Evolutionary conservation across 2,113 vertebrate species (phyloP).

Genomic region (Clarias batrachus): DNA sequence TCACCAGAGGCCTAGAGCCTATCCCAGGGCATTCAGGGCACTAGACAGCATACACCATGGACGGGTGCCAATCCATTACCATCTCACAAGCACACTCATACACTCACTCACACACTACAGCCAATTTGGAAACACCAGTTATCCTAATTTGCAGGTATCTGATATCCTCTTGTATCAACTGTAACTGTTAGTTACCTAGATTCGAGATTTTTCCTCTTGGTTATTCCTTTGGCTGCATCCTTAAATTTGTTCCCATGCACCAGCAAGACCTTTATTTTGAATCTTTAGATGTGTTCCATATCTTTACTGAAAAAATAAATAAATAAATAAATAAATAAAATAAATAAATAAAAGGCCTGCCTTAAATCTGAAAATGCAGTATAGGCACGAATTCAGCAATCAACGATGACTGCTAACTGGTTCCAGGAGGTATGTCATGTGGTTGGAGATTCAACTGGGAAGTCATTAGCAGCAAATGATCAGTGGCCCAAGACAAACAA

Average conservation of each 20-base stretch:
- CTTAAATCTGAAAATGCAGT: not conserved
- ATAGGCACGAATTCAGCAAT: not conserved
- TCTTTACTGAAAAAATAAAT: not conserved
- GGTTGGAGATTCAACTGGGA: constrained; percentile 5
- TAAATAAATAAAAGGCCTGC: not conserved
- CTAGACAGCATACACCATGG: no score
- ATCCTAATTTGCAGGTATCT: not conserved
- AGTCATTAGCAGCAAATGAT: constrained; percentile 3
- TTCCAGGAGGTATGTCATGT: no score
- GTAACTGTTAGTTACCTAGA: not conserved
- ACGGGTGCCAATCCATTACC: no score
- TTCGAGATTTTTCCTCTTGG: not conserved
- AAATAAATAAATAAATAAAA: not conserved
- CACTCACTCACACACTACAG: no score
- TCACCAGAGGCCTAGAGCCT: no score
- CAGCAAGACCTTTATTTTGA: not conserved
- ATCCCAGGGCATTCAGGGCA: no score
- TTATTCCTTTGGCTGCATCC: not conserved
- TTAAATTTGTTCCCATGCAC: not conserved
- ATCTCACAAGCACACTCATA: no score
- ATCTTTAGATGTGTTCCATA: not conserved
- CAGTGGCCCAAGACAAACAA: not conserved
- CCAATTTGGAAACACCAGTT: no score
- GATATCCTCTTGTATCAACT: not conserved
- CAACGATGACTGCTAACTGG: not conserved